phyloP scores from a whole-genome alignment of 1,140 invertebrate species.

The Drosophila sucinea region DNA sequence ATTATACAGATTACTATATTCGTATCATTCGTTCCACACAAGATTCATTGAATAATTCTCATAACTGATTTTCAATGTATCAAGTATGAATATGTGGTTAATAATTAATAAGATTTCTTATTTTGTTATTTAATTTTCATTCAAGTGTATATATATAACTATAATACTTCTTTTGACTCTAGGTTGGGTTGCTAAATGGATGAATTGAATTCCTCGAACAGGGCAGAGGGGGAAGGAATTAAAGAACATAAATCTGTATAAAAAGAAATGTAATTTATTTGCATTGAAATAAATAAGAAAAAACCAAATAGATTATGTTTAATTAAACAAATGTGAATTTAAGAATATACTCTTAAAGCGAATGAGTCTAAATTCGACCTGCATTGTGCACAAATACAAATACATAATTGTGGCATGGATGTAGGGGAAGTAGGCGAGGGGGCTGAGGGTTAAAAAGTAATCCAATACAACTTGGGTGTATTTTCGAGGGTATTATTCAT shows the following conservation, averaged over 20 bases:
- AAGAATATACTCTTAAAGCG: background rate
- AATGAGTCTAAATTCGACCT: constrained; percentile 16
- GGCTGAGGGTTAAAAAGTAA: background rate
- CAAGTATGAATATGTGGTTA: background rate
- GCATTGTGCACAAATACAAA: constrained; percentile 2
- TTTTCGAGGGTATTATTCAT: constrained; percentile 8
- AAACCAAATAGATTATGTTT: constrained; percentile 9
- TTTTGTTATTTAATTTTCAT: constrained; percentile 5
- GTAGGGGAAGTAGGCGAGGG: background rate
- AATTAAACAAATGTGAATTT: background rate
- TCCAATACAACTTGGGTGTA: constrained; percentile 47
- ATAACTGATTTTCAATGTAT: background rate
- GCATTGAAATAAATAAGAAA: constrained; percentile 17
- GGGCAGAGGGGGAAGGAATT: background rate
- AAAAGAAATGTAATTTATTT: constrained; percentile 12
- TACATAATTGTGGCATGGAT: background rate
- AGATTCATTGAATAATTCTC: too few relatives aligned
- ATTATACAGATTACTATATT: background rate
- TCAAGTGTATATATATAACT: background rate
- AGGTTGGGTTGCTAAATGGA: background rate
- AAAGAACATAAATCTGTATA: background rate
- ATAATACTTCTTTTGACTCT: background rate
- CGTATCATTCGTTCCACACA: background rate
- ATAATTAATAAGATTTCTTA: background rate
- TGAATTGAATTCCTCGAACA: background rate